These are phyloP conservation scores for Odiellus spinosus DNA, from an alignment of 2,888 invertebrate species.

Conservation along the genomic window DNA sequence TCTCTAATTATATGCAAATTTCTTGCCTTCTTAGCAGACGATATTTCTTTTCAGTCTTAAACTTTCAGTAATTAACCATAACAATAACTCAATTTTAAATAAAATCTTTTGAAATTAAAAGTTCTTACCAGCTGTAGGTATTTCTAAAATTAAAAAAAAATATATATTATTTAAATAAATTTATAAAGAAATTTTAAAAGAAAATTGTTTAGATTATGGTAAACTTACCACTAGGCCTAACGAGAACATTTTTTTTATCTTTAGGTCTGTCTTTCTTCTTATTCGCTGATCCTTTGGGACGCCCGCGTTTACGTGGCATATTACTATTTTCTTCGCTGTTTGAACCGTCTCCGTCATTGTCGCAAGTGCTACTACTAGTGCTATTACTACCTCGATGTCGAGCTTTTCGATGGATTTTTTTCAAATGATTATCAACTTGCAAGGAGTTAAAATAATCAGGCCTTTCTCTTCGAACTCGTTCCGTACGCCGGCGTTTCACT, in stretches of 20 bases:
- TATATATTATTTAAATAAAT: too few relatives aligned
- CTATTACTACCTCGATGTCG: constrained; percentile 10
- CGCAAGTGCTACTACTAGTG: constrained; percentile 7
- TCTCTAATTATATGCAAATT: too few relatives aligned
- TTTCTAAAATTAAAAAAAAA: constrained; percentile 2
- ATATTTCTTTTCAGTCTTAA: too few relatives aligned
- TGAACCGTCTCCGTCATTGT: constrained; percentile 15
- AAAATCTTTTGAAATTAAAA: too few relatives aligned
- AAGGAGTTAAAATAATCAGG: constrained; percentile 69
- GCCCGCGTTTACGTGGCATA: constrained; percentile 12
- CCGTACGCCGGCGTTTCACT: constrained; percentile 46
- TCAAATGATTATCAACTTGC: constrained; percentile 58
- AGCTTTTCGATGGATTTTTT: constrained; percentile 22
- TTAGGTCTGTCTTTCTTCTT: neutral
- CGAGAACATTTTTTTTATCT: too few relatives aligned
- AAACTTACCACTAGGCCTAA: too few relatives aligned
- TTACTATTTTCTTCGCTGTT: constrained; percentile 14
- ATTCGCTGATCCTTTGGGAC: constrained; percentile 9
- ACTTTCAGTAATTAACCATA: too few relatives aligned
- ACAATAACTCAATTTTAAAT: too few relatives aligned
- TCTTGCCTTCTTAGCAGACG: too few relatives aligned
- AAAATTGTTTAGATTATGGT: too few relatives aligned
- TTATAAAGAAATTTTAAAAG: too few relatives aligned
- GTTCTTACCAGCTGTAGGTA: constrained; percentile 5
- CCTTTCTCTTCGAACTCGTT: constrained; percentile 54